Percentiles rank a stretch among this genome's conserved stretches.
These are phyloP conservation scores for Pantherophis alleghaniensis DNA, from an alignment of 2,797 vertebrate species.

Conservation along the genomic window DNA sequence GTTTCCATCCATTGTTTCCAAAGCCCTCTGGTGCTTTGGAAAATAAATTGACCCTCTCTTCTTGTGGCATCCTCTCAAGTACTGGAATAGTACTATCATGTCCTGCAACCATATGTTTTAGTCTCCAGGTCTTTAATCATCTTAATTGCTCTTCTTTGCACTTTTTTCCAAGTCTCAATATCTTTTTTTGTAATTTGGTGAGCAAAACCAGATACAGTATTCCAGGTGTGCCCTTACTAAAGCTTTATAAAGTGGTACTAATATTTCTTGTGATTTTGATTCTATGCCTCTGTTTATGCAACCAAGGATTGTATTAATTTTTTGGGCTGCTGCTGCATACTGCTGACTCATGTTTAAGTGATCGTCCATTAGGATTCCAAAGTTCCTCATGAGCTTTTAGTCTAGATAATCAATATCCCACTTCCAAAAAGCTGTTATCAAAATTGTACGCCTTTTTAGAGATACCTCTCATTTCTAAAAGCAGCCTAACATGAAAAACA, in stretches of 20 bases:
- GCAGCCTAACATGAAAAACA: constrained; percentile 2
- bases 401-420: background rate
- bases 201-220: background rate
- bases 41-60: background rate
- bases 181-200: background rate
- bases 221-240: background rate
- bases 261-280: background rate
- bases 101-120: background rate
- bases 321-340: no score
- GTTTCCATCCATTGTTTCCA: background rate
- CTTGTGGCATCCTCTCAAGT: background rate
- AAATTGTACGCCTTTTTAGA: background rate
- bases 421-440: background rate
- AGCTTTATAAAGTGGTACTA: no score
- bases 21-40: background rate
- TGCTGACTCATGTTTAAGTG: no score
- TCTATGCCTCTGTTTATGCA: background rate
- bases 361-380: no score
- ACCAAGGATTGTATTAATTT: background rate
- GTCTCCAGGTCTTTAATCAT: background rate
- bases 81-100: background rate
- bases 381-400: background rate
- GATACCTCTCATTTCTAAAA: background rate
- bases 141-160: background rate
- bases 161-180: background rate